Evolutionary conservation across 2,888 invertebrate species (phyloP), one percentile per base, ranked within the genome.

Genomic region (Cecidostiba fungosa): DNA sequence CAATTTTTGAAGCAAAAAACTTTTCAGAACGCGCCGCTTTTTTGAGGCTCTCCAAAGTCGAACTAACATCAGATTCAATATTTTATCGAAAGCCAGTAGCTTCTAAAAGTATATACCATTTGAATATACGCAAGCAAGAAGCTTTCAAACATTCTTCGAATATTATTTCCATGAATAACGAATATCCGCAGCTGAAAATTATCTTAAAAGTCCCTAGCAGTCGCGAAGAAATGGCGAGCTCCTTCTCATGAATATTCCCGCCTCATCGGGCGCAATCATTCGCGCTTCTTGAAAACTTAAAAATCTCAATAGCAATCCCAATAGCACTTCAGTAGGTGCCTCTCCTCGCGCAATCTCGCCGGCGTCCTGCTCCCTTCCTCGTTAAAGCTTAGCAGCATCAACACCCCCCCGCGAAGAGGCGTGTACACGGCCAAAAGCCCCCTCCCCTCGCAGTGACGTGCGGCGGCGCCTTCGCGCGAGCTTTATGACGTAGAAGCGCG

Each of bases 401-500:
- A 54, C 50, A 54, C 54, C 73, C 54, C 54, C 5, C 19, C 43
- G 6, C 54, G 10, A 23, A 16, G 73, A 73, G 62, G 70, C 69
- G 72, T 66, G 66, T 43, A 62, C 74, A 10, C 47, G 66, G 19
- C 50, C 47, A 12, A 43, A 43, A 43, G 10, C 39, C 50, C 16
- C 69, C 16, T 39, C 69, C 29, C n/a, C 36, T 76, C 19, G 32
- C 10, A 10, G 10, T n/a, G 26, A 70, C 69, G 82, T 29, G 54
- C 16, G 50, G 50, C 19, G 32, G 59, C 59, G 72, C 47, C 26
- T 77, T 36, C 54, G 50, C 26, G 10, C 32, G 26, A 36, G 62
- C 78, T 79, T 84, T 79, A 79, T 79, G 50, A 39, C 74, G 69
- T 79, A 69, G 66, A 76, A 69, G 54, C 50, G 78, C 66, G 50